These are phyloP conservation scores for Drosophila testacea DNA, from an alignment of 2,888 invertebrate species.

Conservation along the genomic window DNA sequence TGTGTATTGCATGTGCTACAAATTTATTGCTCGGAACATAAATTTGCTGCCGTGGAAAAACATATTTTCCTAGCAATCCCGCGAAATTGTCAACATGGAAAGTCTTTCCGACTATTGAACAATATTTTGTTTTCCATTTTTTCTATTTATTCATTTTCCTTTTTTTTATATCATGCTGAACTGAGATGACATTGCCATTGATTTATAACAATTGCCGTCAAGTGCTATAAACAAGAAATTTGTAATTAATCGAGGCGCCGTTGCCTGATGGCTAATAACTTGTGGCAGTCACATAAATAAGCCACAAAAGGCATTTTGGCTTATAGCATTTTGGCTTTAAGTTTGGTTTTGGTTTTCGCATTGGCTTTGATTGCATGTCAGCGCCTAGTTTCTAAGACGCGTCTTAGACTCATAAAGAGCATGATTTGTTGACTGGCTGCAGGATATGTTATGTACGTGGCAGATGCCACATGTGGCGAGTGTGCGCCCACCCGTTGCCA, in stretches of 20 bases:
- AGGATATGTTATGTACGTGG: constrained; percentile 17
- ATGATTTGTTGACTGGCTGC: constrained; percentile 37
- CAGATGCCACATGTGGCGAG: constrained; percentile 45
- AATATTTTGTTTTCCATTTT: constrained; percentile 26
- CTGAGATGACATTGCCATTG: constrained; percentile 72
- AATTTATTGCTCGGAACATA: constrained; percentile 55
- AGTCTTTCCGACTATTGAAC: constrained; percentile 32
- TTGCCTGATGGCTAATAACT: constrained; percentile 42
- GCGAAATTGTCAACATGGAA: constrained; percentile 70
- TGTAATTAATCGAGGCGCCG: constrained; percentile 58
- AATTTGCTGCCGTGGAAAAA: constrained; percentile 52
- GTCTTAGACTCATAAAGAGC: constrained; percentile 33
- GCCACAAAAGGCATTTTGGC: constrained; percentile 1
- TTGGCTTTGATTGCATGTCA: constrained; percentile 52
- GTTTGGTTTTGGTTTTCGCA: constrained; percentile 18
- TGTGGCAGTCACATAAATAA: constrained; percentile 36
- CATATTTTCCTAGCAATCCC: constrained; percentile 58
- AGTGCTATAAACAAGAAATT: constrained; percentile 63
- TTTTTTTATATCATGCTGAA: constrained; percentile 13
- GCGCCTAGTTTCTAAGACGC: constrained; percentile 47
- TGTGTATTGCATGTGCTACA: constrained; percentile 33
- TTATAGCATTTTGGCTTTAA: constrained; percentile 6
- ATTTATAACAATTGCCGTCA: constrained; percentile 61
- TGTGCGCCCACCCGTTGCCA: constrained; percentile 39
- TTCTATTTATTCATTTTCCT: not conserved